phyloP scores from a whole-genome alignment of 2,888 invertebrate genomes.

The Zhuqinia jingwanae region DNA sequence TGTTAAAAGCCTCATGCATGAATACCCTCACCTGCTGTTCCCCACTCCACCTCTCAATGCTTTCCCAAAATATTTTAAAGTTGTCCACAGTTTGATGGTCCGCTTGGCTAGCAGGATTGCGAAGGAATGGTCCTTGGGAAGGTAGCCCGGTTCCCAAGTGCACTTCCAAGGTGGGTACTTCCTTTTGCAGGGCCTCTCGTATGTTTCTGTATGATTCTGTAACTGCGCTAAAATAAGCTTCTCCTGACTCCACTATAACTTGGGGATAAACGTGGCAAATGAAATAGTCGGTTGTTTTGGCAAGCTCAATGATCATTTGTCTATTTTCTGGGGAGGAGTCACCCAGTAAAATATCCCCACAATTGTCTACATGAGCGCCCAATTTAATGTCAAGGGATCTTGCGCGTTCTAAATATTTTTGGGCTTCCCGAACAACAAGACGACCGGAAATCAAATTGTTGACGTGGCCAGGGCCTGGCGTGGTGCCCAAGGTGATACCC shows the following conservation, averaged over 20 bases:
- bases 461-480: not conserved
- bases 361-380: slow-evolving; percentile 8
- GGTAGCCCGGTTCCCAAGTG: slow-evolving; percentile 5
- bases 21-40: slow-evolving; percentile 1
- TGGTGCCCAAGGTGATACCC: not conserved
- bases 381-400: not conserved
- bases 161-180: not conserved
- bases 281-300: not conserved
- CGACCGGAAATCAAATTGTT: too few relatives aligned
- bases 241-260: not conserved
- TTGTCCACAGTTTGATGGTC: not conserved
- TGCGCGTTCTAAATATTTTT: not conserved
- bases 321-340: not conserved
- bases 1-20: slow-evolving; percentile 33
- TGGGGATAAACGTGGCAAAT: slow-evolving; percentile 28
- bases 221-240: not conserved
- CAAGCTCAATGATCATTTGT: not conserved
- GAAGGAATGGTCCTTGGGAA: not conserved
- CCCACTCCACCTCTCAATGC: not conserved
- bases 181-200: not conserved
- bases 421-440: not conserved
- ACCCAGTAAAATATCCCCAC: not conserved
- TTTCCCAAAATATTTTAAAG: not conserved
- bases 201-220: not conserved
- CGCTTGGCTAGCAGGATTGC: not conserved